These are phyloP conservation scores for Ptychochromis oligacanthus DNA, from an alignment of 2,113 vertebrate genomes.

Conservation along the genomic window DNA sequence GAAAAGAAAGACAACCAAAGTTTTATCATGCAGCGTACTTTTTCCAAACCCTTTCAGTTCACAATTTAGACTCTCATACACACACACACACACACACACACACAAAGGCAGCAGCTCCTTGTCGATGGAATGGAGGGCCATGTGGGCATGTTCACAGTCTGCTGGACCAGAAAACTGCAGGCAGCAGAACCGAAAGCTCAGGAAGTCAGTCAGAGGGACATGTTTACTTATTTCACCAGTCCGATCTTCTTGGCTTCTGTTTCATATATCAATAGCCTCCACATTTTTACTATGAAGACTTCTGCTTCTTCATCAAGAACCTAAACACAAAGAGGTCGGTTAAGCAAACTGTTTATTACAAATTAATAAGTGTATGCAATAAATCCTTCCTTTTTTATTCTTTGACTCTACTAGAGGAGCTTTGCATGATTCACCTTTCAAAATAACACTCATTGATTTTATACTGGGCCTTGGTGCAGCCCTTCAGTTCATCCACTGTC, in stretches of 20 bases:
- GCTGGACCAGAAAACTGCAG: slow-evolving; percentile 24
- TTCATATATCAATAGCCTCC: slow-evolving; percentile 99
- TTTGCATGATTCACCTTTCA: no score
- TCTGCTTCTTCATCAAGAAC: slow-evolving; percentile 99
- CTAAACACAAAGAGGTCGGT: slow-evolving; percentile 70
- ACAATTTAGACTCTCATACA: slow-evolving; percentile 30
- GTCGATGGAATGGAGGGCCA: slow-evolving; percentile 55
- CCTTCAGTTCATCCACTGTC: no score
- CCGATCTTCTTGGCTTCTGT: slow-evolving; percentile 99
- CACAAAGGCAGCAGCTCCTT: slow-evolving; percentile 62
- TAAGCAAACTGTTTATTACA: neutral
- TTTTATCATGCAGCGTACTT: slow-evolving; percentile 69
- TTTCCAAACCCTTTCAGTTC: slow-evolving; percentile 54
- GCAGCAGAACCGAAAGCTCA: slow-evolving; percentile 23
- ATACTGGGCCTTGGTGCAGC: no score
- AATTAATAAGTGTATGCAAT: neutral
- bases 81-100: slow-evolving; percentile 13
- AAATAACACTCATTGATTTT: no score
- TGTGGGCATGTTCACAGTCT: slow-evolving; percentile 47
- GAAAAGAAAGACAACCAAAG: slow-evolving; percentile 45
- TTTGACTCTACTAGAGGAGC: no score
- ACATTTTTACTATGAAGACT: slow-evolving; percentile 99
- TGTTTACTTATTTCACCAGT: slow-evolving; percentile 89
- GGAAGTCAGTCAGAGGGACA: slow-evolving; percentile 29
- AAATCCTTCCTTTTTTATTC: no score